These are phyloP conservation scores for Anoplophora glabripennis DNA, from an alignment of 1,140 invertebrate species.

Conservation along the genomic window DNA sequence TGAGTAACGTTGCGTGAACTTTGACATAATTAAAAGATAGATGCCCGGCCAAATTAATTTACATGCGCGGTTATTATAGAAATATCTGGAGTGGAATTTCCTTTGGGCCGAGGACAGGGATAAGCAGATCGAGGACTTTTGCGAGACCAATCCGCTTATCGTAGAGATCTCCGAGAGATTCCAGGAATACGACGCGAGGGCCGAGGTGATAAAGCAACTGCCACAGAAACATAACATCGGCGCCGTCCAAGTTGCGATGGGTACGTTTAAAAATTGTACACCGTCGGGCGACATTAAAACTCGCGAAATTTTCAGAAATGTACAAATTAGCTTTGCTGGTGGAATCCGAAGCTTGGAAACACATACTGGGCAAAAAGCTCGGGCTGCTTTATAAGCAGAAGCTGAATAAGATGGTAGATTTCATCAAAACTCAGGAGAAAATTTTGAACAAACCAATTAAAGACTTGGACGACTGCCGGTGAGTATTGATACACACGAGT, in stretches of 20 bases:
- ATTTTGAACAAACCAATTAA: conserved; percentile 64
- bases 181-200: conserved; percentile 64
- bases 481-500: not conserved
- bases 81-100: conserved; percentile 59
- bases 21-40: no score
- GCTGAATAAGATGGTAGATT: conserved; percentile 62
- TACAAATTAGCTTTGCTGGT: conserved; percentile 65
- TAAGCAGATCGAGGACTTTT: conserved; percentile 65
- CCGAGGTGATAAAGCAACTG: conserved; percentile 62
- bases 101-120: conserved; percentile 71
- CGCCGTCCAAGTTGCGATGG: conserved; percentile 65
- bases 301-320: conserved; percentile 54
- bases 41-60: not conserved
- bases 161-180: conserved; percentile 74
- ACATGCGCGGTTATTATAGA: conserved; percentile 28
- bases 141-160: conserved; percentile 66
- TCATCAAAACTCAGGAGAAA: conserved; percentile 67
- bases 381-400: conserved; percentile 62
- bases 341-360: conserved; percentile 73
- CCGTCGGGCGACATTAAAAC: not conserved
- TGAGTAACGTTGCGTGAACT: conserved; percentile 30
- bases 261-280: conserved; percentile 42
- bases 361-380: conserved; percentile 59
- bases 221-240: conserved; percentile 63
- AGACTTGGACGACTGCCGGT: conserved; percentile 67